Evolutionary conservation across 2,113 vertebrate species (phyloP).

Genomic region (Polypterus senegalus): DNA sequence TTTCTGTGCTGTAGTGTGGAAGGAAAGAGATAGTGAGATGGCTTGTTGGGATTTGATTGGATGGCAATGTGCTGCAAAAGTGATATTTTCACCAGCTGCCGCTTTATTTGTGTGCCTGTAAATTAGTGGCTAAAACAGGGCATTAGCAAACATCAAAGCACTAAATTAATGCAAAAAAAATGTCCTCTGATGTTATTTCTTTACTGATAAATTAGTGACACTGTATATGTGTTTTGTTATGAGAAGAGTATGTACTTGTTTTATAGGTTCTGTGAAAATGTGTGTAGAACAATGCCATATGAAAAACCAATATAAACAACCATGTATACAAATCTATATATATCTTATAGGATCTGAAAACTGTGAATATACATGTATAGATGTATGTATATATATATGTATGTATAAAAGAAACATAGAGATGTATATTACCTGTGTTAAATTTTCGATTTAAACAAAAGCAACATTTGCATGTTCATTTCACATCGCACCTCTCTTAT

Average conservation of each 20-base stretch:
- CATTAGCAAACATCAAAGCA: conserved; percentile 64
- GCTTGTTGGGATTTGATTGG: conserved; percentile 55
- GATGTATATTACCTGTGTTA: no score
- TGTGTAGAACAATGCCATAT: no score
- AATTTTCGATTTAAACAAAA: no score
- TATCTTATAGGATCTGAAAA: no score
- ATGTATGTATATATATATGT: no score
- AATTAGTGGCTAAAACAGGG: conserved; percentile 64
- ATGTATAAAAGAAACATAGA: no score
- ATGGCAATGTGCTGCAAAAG: conserved; percentile 59
- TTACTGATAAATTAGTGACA: conserved; percentile 57
- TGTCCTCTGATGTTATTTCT: conserved; percentile 52
- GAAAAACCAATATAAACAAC: no score
- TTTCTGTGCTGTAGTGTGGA: conserved; percentile 65
- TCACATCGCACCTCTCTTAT: not conserved
- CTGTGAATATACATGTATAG: no score
- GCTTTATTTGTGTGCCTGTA: conserved; percentile 56
- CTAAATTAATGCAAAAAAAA: conserved; percentile 67
- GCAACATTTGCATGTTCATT: conserved; percentile 8
- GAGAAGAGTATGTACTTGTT: conserved; percentile 17
- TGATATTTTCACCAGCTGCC: conserved; percentile 76
- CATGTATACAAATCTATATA: no score
- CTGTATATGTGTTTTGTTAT: conserved; percentile 36
- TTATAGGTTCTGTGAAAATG: no score
- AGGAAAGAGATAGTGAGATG: conserved; percentile 51